Evolutionary conservation across 2,797 vertebrate species (phyloP), one percentile per base, ranked within the genome.

Genomic region (Aratinga solstitialis): DNA sequence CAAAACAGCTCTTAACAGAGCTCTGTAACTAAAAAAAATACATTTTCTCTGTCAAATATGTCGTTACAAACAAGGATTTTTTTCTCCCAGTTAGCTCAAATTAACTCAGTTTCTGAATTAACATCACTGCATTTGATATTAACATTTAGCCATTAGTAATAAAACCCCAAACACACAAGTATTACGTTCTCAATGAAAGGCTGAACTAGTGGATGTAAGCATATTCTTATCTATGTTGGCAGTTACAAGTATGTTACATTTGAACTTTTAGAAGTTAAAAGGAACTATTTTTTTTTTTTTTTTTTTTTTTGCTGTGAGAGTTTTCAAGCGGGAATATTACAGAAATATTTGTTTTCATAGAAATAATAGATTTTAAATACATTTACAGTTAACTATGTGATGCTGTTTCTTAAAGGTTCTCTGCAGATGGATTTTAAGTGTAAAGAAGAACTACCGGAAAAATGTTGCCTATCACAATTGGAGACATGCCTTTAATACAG

Each of bases 361-460:
- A 80, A 63, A 74, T 4, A 84, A n/a, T 2, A 53, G 32, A 36
- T 26, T 61, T 75, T 23, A 50, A 53, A 26, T 56, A 30, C 29
- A 40, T 76, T 84, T 62, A 32, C 22, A 48, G 61, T 61, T 89
- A 32, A 63, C 50, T n/a, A 0, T 79, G 51, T 38, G 53, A 59
- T 51, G 15, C 34, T 94, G 26, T 95, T 94, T 65, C 74, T 85
- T 96, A 62, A 72, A 99, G 99, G 99, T 98, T 94, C 98, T 99
- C 69, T 99, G 99, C 97, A 98, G 98, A 69, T 99, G 99, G 99
- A 98, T 99, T 95, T 96, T 99, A 94, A 99, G 99, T 4, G 99
- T 99, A 34, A 99, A 99, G 98, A 99, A 99, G 98, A 99, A 99
- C 97, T 99, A 99, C 93, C 98, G 99, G 96, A 99, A 99, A 97